Evolutionary conservation across 2,113 vertebrate species (phyloP), one percentile per base, ranked within the genome.

Genomic region (Mesembrinibis cayennensis): DNA sequence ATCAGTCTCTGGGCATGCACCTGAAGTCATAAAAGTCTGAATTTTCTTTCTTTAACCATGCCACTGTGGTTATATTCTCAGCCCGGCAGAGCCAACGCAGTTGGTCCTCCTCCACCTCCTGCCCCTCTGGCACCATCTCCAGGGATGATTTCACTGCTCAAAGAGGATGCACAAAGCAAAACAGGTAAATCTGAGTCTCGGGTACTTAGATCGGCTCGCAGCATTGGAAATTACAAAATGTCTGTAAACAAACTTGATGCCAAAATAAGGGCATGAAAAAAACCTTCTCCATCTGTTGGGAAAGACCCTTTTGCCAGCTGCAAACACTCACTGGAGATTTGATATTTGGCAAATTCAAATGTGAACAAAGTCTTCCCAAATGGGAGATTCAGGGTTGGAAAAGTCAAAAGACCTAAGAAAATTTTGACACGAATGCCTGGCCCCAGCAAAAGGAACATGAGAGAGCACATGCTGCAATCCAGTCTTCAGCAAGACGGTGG

Each of bases 1-100:
- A 34, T 2, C 0, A 0, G 32, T 56, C 53, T 49, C 56, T 13
- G 15, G 42, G 14, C 18, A 12, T 27, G 52, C 38, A 53, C 10
- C 15, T 27, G 9, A 52, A 76, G 22, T 30, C 38, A 44, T 18
- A 42, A 56, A 27, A 18, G 27, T 63, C 34, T 40, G 62, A 25
- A n/a, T 67, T 82, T 59, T 83, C 49, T 87, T 44, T 71, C 36
- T 92, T 67, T 77, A 81, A 50, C 20, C 40, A 85, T 29, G 13
- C 22, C 29, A 36, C 22, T 40, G 38, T 42, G 36, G 40, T 66
- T 79, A 58, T 20, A 50, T 30, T 70, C 44, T 36, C 59, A 58
- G 61, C 36, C 30, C 20, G 22, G 69, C 40, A 86, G 50, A 76
- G 61, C 6, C 38, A 78, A 22, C 0, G 1, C n/a, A 53, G 50